Conservation (phyloP, 2,797 vertebrate genomes). For the Coregonus ussuriensis region DNA sequence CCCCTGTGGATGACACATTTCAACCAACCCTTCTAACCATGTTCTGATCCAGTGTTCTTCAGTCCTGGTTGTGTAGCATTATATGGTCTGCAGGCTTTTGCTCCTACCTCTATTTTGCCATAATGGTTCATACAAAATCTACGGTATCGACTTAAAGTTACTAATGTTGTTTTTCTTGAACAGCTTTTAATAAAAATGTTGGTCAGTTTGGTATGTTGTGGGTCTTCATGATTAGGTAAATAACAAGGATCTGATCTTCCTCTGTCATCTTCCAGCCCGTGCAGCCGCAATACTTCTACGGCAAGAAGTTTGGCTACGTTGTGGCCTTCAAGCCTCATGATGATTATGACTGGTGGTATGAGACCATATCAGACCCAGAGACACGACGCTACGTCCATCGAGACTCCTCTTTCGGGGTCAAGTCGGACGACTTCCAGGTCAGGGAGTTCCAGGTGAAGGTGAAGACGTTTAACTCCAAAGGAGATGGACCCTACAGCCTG, state of each 20-base stretch:
- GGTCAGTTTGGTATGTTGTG: no score
- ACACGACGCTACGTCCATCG: slow-evolving; percentile 87
- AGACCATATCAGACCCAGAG: slow-evolving; percentile 92
- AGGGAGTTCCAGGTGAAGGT: slow-evolving; percentile 95
- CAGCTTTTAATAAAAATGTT: no score
- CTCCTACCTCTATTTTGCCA: no score
- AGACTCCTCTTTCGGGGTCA: slow-evolving; percentile 75
- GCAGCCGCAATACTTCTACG: slow-evolving; percentile 90
- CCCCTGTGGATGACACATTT: not conserved
- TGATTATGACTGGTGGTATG: slow-evolving; percentile 89
- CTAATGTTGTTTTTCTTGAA: no score
- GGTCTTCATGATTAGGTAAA: no score
- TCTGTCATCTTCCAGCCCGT: slow-evolving; percentile 79
- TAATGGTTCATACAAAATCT: no score
- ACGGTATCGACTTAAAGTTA: no score
- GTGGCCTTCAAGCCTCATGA: slow-evolving; percentile 93
- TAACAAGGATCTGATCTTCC: not conserved
- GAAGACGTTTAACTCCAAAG: slow-evolving; percentile 92
- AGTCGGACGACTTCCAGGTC: slow-evolving; percentile 77
- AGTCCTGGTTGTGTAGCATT: not conserved
- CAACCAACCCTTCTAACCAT: not conserved
- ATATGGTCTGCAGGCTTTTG: no score
- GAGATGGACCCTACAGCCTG: slow-evolving; percentile 91
- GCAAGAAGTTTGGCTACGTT: slow-evolving; percentile 93
- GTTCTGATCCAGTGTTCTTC: not conserved